Evolutionary conservation across 2,113 vertebrate genomes (phyloP).

Genomic region (Lepidothrix coronata): DNA sequence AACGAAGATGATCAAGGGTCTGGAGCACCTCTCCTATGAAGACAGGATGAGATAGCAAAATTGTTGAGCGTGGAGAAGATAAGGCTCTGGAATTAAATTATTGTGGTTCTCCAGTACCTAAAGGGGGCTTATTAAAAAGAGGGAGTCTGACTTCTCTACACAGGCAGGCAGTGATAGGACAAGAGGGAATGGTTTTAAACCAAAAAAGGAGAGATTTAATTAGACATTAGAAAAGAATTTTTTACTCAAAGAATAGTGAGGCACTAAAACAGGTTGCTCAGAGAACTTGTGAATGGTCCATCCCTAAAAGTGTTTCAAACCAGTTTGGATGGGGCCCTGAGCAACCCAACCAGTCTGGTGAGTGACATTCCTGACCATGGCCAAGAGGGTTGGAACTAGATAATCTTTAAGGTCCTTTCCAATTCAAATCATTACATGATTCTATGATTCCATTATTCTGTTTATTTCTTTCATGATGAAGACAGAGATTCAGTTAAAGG

Average conservation of each 20-base stretch:
- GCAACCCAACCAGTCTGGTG: background rate
- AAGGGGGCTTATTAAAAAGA: background rate
- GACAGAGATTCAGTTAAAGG: background rate
- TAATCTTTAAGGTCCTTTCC: background rate
- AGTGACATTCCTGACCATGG: background rate
- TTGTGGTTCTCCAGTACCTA: background rate
- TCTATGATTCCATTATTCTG: background rate
- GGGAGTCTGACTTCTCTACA: background rate
- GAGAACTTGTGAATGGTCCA: background rate
- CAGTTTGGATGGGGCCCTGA: background rate
- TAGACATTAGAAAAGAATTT: background rate
- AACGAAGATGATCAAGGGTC: background rate
- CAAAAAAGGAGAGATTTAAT: background rate
- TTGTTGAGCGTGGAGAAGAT: background rate
- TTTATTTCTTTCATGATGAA: background rate
- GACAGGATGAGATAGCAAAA: too few species aligned
- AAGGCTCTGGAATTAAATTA: background rate
- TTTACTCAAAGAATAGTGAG: background rate
- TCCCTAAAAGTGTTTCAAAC: background rate
- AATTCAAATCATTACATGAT: background rate
- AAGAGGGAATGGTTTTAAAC: rapidly evolving
- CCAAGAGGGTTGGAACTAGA: background rate
- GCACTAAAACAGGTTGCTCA: background rate
- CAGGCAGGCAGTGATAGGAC: background rate
- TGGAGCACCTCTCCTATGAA: background rate